Evolutionary conservation across 2,888 invertebrate species (phyloP).

Genomic region (Lasioglossum morio): DNA sequence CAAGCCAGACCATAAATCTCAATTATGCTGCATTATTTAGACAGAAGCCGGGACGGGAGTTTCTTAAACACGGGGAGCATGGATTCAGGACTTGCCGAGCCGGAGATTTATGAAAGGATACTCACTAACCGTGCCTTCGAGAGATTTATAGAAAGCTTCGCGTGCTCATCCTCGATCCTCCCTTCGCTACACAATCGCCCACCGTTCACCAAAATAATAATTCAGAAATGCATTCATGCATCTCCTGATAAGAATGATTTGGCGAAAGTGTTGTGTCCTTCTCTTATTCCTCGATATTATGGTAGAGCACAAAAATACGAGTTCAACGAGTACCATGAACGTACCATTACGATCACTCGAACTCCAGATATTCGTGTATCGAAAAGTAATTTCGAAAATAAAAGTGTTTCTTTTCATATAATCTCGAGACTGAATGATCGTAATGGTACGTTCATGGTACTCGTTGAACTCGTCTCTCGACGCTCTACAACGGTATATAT

Average conservation of each 20-base stretch:
- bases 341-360: too few relatives aligned
- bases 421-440: not conserved
- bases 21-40: slow-evolving; percentile 28
- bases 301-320: not conserved
- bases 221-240: not conserved
- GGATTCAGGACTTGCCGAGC: slow-evolving; percentile 6
- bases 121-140: not conserved
- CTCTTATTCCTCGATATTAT: not conserved
- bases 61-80: slow-evolving; percentile 13
- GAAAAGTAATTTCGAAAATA: too few relatives aligned
- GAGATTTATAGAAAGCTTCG: not conserved
- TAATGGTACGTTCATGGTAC: not conserved
- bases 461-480: not conserved
- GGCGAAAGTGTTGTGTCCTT: not conserved
- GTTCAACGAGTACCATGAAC: not conserved
- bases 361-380: too few relatives aligned
- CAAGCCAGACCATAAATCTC: slow-evolving; percentile 30
- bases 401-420: too few relatives aligned
- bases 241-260: not conserved
- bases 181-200: not conserved
- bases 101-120: slow-evolving; percentile 9
- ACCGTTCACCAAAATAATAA: not conserved
- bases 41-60: slow-evolving; percentile 2
- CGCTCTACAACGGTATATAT: not conserved
- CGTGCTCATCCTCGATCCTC: not conserved